Conservation (phyloP, 2,797 vertebrate genomes). For the Phrynocephalus forsythii region DNA sequence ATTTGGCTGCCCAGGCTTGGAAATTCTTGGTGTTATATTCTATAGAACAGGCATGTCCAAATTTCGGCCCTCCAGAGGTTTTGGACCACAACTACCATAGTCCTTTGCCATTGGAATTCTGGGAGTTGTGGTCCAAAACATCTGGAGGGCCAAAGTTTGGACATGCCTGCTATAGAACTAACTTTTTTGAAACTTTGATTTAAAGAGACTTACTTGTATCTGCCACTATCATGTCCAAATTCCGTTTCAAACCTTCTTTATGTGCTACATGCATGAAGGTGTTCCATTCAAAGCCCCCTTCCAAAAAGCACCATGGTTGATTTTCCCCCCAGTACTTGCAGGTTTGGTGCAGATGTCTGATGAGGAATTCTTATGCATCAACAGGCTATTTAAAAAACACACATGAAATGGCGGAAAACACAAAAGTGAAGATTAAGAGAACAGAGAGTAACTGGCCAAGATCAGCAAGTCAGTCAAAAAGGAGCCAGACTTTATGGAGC, state of each 20-base stretch:
- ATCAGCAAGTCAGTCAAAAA: constrained; percentile 12
- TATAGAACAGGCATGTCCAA: too few relatives aligned
- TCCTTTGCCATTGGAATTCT: too few relatives aligned
- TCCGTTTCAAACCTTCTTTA: neutral
- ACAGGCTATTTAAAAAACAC: neutral
- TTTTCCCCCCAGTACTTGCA: too few relatives aligned
- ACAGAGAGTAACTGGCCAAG: neutral
- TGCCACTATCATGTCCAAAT: neutral
- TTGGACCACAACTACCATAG: too few relatives aligned
- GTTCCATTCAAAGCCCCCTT: neutral
- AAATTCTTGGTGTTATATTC: neutral
- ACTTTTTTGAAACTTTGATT: neutral
- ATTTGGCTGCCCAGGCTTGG: too few relatives aligned
- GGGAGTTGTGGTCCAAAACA: too few relatives aligned
- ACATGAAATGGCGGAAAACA: neutral
- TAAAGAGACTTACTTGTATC: neutral
- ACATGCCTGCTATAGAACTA: neutral
- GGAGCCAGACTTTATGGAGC: constrained; percentile 12
- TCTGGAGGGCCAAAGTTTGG: too few relatives aligned
- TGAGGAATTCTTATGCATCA: neutral
- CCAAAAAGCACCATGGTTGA: neutral
- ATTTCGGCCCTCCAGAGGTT: too few relatives aligned
- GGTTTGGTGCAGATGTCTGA: neutral
- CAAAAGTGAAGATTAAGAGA: neutral
- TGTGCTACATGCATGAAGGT: neutral